phyloP scores from a whole-genome alignment of 1,140 invertebrate genomes.

The Aporrectodea caliginosa region DNA sequence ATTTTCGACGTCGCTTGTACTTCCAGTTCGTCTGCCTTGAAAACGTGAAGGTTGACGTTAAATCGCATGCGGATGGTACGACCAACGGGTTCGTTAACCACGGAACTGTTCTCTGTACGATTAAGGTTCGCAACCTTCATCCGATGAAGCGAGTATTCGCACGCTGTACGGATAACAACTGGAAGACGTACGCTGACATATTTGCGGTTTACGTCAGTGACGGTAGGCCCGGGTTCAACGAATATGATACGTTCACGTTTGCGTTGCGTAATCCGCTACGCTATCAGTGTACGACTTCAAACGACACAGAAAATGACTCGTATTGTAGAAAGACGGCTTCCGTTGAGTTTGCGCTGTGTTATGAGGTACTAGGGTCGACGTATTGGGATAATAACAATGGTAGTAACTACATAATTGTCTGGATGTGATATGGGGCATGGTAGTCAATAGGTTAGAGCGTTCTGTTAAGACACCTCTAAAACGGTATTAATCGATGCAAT shows the following conservation, averaged over 20 bases:
- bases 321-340: neutral
- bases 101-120: neutral
- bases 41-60: neutral
- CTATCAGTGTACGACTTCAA: too few species aligned
- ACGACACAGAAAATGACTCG: too few species aligned
- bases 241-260: neutral
- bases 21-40: conserved; percentile 7
- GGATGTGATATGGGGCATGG: too few species aligned
- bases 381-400: neutral
- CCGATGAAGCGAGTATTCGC: neutral
- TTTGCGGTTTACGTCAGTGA: neutral
- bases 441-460: too few species aligned
- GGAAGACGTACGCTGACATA: neutral
- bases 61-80: too few species aligned
- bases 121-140: conserved; percentile 3
- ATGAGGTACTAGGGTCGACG: neutral
- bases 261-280: neutral
- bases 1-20: neutral
- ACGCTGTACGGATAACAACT: conserved; percentile 1
- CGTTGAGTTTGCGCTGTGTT: neutral
- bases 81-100: neutral
- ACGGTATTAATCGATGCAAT: too few species aligned
- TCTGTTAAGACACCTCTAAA: too few species aligned
- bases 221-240: neutral
- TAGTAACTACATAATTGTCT: neutral